These are phyloP conservation scores for Oxygymnocypris stewartii DNA, from an alignment of 2,113 vertebrate species.

Conservation along the genomic window DNA sequence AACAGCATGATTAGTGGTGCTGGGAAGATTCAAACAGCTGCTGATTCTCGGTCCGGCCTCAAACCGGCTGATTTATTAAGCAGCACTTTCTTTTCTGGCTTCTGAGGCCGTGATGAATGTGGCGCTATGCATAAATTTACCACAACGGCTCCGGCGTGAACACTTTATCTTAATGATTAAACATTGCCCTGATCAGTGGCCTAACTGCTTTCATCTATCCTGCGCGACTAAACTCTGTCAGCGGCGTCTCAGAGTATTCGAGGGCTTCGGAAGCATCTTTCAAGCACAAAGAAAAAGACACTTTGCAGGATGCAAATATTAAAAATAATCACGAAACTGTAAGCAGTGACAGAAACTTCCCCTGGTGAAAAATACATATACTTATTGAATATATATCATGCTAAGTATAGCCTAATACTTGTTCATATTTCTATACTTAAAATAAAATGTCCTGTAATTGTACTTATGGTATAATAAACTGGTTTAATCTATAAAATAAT, in stretches of 20 bases:
- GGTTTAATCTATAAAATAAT: too few species aligned
- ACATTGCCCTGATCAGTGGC: slow-evolving; percentile 45
- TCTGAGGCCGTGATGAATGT: slow-evolving; percentile 61
- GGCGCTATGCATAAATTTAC: slow-evolving; percentile 59
- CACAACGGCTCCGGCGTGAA: slow-evolving; percentile 47
- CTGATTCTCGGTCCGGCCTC: slow-evolving; percentile 20
- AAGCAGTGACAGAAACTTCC: too few species aligned
- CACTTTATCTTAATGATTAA: slow-evolving; percentile 60
- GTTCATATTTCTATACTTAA: too few species aligned
- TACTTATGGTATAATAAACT: too few species aligned
- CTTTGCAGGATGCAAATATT: neutral
- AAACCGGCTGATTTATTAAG: slow-evolving; percentile 61
- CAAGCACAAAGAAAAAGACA: neutral
- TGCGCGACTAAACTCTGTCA: slow-evolving; percentile 53
- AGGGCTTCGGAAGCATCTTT: slow-evolving; percentile 4
- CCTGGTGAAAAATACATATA: too few species aligned
- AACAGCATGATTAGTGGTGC: slow-evolving; percentile 22
- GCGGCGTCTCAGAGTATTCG: slow-evolving; percentile 34
- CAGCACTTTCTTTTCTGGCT: slow-evolving; percentile 55
- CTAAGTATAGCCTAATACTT: too few species aligned
- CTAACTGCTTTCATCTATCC: slow-evolving; percentile 59
- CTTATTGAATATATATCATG: too few species aligned
- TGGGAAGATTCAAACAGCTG: slow-evolving; percentile 40
- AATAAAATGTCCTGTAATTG: too few species aligned
- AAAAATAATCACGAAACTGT: neutral